phyloP scores from a whole-genome alignment of 92 coral and sea anemone species.

The Zoanthus sociatus region DNA sequence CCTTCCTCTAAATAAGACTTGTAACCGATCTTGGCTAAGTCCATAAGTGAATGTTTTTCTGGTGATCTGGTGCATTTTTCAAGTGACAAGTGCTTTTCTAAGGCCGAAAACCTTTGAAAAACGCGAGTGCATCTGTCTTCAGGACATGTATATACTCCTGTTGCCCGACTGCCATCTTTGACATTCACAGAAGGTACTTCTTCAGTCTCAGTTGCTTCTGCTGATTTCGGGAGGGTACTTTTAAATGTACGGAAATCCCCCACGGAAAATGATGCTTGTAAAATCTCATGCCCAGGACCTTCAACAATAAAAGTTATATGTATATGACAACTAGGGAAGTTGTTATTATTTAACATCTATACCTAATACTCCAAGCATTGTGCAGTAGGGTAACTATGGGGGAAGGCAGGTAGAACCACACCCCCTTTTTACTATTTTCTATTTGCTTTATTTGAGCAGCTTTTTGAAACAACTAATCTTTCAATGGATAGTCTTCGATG shows the following conservation, averaged over 20 bases:
- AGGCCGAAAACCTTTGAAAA: constrained; percentile 58
- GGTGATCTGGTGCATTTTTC: constrained; percentile 59
- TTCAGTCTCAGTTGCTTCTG: not conserved
- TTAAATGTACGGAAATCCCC: constrained; percentile 42
- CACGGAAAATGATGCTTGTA: constrained; percentile 35
- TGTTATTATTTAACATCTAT: constrained; percentile 12
- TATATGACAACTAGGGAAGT: constrained; percentile 18
- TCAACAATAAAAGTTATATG: not conserved
- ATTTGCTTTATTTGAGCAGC: too few species aligned
- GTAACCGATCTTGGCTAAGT: constrained; percentile 63
- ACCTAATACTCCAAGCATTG: constrained; percentile 10
- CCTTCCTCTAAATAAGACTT: constrained; percentile 53
- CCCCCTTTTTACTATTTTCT: not conserved
- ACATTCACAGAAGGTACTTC: constrained; percentile 31
- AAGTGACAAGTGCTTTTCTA: constrained; percentile 65
- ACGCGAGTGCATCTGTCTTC: constrained; percentile 58
- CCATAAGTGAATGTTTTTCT: constrained; percentile 65
- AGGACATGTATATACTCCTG: constrained; percentile 60
- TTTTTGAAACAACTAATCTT: too few species aligned
- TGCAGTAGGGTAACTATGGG: constrained; percentile 14
- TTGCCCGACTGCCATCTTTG: constrained; percentile 8
- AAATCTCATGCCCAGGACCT: constrained; percentile 27
- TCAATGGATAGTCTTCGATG: constrained; percentile 15
- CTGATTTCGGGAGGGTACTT: constrained; percentile 11
- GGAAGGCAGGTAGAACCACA: not conserved